Evolutionary conservation across 2,797 vertebrate species (phyloP), one percentile per base, ranked within the genome.

Genomic region (Sebastes nivosus): DNA sequence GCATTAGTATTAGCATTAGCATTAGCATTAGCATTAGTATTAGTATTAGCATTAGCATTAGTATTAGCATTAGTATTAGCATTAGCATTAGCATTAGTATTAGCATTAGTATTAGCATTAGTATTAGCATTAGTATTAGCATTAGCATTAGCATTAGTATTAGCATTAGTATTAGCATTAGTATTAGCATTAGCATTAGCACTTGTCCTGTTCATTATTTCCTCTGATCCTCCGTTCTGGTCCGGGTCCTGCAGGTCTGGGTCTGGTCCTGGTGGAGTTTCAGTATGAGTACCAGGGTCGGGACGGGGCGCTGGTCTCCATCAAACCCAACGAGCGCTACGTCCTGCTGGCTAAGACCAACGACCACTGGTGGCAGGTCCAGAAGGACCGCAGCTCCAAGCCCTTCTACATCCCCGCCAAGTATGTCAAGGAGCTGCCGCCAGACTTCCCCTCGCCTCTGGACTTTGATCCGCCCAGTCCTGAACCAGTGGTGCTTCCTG

Each of bases 311-410:
- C 92, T 95, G 86, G 95, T 99, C 81, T 95, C 95, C 81, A 99
- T 99, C 83, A 97, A 95, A 86, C 98, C 98, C 91, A 97, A 98
- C 1, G 98, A 99, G 76, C 96, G 97, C 57, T 99, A 99, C 66
- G 87, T 97, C 72, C 95, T 99, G 29, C 94, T 99, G 85, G 96
- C 97, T 65, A 99, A 99, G 93, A 98, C 98, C 90, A 99, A 98
- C 0, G 95, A 97, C 84, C 97, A 99, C 84, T 99, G 98, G 98
- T 99, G 98, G 98, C 98, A 99, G 42, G 98, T 99, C 61, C 94
- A 93, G 65, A 94, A 89, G 5, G 96, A 97, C 1, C 91, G 93
- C 60, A 92, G 77, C 67, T 94, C 97, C 69, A 97, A 95, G 80
- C 95, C 98, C 0, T 97, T 99, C 83, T 99, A 99, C 67, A 97